Evolutionary conservation across 2,797 vertebrate species (phyloP).

Genomic region (Buceros bicornis): DNA sequence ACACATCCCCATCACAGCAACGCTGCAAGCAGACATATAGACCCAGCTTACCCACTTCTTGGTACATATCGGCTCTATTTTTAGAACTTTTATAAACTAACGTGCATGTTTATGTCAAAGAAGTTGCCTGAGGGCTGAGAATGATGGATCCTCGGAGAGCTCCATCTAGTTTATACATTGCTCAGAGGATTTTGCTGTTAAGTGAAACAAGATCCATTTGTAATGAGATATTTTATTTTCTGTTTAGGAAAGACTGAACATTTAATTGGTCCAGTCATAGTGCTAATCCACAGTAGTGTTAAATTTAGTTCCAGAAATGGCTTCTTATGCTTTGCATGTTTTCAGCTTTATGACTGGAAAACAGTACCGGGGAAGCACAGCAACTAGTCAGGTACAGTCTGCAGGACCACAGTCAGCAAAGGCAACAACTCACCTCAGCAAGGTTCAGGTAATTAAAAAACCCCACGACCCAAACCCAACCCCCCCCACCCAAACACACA

Average conservation of each 20-base stretch:
- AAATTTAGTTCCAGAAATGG: conserved; percentile 20
- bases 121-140: conserved; percentile 3
- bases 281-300: background rate
- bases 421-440: background rate
- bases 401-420: background rate
- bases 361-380: background rate
- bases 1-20: background rate
- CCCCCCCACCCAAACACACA: background rate
- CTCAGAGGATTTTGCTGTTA: background rate
- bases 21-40: background rate
- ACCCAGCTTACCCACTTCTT: background rate
- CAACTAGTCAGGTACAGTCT: background rate
- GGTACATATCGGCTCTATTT: conserved; percentile 25
- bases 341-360: conserved; percentile 20
- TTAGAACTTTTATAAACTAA: conserved; percentile 58
- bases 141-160: background rate
- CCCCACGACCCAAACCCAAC: background rate
- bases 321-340: background rate
- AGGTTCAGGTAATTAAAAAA: background rate
- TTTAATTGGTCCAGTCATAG: background rate
- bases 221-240: background rate
- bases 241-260: background rate
- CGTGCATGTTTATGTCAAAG: conserved; percentile 21
- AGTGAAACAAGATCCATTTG: conserved; percentile 3
- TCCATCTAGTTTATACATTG: background rate